A percentile compares a stretch with the other conserved stretches of the same genome.
phyloP scores from a whole-genome alignment of 1,140 invertebrate species.

The Drosophila sp. region DNA sequence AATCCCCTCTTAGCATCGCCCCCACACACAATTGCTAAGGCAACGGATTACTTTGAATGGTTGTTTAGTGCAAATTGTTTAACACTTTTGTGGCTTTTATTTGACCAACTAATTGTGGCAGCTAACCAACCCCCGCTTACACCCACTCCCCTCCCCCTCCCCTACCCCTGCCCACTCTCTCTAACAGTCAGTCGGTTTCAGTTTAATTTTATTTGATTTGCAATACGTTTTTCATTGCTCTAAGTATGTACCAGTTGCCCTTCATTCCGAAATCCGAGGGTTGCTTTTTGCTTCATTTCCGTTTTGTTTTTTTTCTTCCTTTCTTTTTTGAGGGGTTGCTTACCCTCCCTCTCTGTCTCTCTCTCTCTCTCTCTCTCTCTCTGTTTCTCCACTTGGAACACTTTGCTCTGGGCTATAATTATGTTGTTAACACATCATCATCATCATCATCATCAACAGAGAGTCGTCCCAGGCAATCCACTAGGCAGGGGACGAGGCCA shows the following conservation, averaged over 20 bases:
- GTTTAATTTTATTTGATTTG: slow-evolving; percentile 81
- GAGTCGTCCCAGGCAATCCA: slow-evolving; percentile 11
- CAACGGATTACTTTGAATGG: slow-evolving; percentile 12
- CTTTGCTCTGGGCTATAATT: slow-evolving; percentile 80
- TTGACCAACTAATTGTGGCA: slow-evolving; percentile 79
- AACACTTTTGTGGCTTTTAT: slow-evolving; percentile 79
- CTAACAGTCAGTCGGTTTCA: slow-evolving; percentile 41
- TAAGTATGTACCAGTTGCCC: slow-evolving; percentile 26
- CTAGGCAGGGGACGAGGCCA: slow-evolving; percentile 36
- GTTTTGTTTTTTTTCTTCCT: slow-evolving; percentile 49
- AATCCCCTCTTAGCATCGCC: neutral
- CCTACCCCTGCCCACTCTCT: neutral
- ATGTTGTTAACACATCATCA: slow-evolving; percentile 83
- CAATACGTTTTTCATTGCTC: slow-evolving; percentile 77
- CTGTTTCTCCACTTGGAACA: slow-evolving; percentile 29
- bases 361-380: neutral
- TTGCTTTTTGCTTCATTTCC: slow-evolving; percentile 73
- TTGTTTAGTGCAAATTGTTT: slow-evolving; percentile 72
- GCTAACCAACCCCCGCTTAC: slow-evolving; percentile 8
- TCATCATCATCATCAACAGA: slow-evolving; percentile 44
- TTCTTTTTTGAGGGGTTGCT: slow-evolving; percentile 62
- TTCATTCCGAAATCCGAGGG: slow-evolving; percentile 48
- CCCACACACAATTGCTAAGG: neutral
- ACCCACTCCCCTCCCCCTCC: slow-evolving; percentile 11
- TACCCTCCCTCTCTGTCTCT: slow-evolving; percentile 36